Percentiles rank a stretch among this genome's conserved stretches.
Evolutionary conservation across 2,888 invertebrate genomes (phyloP).

Genomic region (Dynastes grantii): DNA sequence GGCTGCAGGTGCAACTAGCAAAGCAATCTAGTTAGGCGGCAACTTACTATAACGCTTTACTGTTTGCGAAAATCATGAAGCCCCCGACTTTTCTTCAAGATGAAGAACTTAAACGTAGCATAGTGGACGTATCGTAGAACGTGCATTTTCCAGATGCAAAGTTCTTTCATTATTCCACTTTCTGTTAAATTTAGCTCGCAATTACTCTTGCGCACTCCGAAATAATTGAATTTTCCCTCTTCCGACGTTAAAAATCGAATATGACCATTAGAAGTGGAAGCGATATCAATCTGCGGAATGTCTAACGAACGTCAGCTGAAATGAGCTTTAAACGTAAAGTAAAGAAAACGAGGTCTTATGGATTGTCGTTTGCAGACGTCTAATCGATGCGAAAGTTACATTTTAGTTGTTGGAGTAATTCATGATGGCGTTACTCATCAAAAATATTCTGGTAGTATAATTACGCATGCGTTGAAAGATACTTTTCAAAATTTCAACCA

Average conservation of each 20-base stretch:
- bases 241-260: conserved; percentile 1
- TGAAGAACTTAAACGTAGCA: background rate
- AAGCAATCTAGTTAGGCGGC: conserved; percentile 43
- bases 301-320: background rate
- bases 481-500: too few relatives aligned
- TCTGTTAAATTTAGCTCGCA: conserved; percentile 15
- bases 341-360: background rate
- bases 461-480: too few relatives aligned
- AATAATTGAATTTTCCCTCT: conserved; percentile 17
- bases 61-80: conserved; percentile 12
- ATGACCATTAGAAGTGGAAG: background rate
- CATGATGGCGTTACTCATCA: too few relatives aligned
- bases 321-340: background rate
- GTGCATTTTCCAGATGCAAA: background rate
- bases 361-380: too few relatives aligned
- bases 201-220: conserved; percentile 16
- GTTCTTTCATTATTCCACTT: conserved; percentile 22
- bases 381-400: too few relatives aligned
- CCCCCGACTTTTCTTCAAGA: background rate
- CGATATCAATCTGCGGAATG: background rate
- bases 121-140: background rate
- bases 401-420: too few relatives aligned
- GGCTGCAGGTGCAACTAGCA: conserved; percentile 50
- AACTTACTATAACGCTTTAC: conserved; percentile 6
- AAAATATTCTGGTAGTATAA: too few relatives aligned